phyloP scores from a whole-genome alignment of 2,888 invertebrate species.

The Drosophila mercatorum region DNA sequence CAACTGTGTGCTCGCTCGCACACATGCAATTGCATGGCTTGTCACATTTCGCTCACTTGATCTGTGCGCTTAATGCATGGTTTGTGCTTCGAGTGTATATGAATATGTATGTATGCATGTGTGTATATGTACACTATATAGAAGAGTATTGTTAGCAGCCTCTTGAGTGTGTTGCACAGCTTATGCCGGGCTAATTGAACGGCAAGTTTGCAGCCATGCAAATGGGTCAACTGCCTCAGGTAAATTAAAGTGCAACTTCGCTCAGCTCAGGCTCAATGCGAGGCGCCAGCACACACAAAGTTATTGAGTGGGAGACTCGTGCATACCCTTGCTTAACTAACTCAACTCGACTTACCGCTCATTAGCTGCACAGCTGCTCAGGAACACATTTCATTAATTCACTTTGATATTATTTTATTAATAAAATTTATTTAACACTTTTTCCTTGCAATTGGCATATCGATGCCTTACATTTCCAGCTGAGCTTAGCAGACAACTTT shows the following conservation, averaged over 20 bases:
- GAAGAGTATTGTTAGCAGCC: slow-evolving; percentile 20
- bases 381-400: background rate
- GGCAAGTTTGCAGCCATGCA: slow-evolving; percentile 24
- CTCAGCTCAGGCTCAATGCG: slow-evolving; percentile 6
- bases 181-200: slow-evolving; percentile 56
- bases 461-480: background rate
- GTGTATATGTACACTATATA: background rate
- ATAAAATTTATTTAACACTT: background rate
- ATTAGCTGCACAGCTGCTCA: too few species aligned
- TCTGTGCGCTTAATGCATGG: background rate
- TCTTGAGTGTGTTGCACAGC: slow-evolving; percentile 34
- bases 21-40: background rate
- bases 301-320: background rate
- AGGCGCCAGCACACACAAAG: background rate
- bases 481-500: background rate
- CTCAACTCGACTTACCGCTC: too few species aligned
- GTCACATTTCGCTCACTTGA: background rate
- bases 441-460: background rate
- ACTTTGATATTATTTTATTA: background rate
- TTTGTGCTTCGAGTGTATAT: background rate
- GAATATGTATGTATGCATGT: background rate
- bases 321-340: background rate
- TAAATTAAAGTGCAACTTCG: slow-evolving; percentile 31
- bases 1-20: slow-evolving; percentile 6
- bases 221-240: slow-evolving; percentile 56